These are phyloP conservation scores for Caenorhabditis angaria DNA, from an alignment of 2,888 invertebrate species.

Conservation along the genomic window DNA sequence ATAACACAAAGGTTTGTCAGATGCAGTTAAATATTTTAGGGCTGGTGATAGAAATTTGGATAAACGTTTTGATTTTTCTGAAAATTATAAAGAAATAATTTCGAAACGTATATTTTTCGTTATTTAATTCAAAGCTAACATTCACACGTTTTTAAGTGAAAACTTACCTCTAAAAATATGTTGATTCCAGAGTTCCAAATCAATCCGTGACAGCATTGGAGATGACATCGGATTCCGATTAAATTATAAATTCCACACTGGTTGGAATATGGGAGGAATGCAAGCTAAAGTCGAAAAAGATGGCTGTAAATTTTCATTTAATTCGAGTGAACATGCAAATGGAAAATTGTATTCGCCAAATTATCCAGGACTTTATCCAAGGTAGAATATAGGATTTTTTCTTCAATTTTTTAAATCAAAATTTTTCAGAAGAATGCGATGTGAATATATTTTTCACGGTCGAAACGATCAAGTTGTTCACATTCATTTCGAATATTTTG, in stretches of 20 bases:
- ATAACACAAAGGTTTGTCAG: conserved; percentile 76
- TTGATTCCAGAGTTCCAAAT: conserved; percentile 50
- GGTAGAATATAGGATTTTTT: too few species aligned
- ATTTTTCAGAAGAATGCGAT: conserved; percentile 82
- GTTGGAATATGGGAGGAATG: conserved; percentile 59
- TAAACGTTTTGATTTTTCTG: too few species aligned
- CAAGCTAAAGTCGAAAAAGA: conserved; percentile 51
- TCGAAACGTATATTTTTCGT: conserved; percentile 7
- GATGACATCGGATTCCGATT: conserved; percentile 52
- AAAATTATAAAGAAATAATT: too few species aligned
- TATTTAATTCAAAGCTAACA: neutral
- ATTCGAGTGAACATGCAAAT: conserved; percentile 82
- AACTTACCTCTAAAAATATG: neutral
- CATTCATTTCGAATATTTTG: conserved; percentile 88
- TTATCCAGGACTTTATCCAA: conserved; percentile 87
- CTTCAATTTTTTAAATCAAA: too few species aligned
- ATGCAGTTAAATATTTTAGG: too few species aligned
- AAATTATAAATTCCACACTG: conserved; percentile 56
- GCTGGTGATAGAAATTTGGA: too few species aligned
- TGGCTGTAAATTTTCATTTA: conserved; percentile 85
- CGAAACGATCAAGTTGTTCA: conserved; percentile 74
- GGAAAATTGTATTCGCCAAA: conserved; percentile 81
- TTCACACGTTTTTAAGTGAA: neutral
- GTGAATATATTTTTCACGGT: conserved; percentile 90
- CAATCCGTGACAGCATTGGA: conserved; percentile 38